These are phyloP conservation scores for Trichechus manatus DNA, from an alignment of 2,113 vertebrate species.

Conservation along the genomic window DNA sequence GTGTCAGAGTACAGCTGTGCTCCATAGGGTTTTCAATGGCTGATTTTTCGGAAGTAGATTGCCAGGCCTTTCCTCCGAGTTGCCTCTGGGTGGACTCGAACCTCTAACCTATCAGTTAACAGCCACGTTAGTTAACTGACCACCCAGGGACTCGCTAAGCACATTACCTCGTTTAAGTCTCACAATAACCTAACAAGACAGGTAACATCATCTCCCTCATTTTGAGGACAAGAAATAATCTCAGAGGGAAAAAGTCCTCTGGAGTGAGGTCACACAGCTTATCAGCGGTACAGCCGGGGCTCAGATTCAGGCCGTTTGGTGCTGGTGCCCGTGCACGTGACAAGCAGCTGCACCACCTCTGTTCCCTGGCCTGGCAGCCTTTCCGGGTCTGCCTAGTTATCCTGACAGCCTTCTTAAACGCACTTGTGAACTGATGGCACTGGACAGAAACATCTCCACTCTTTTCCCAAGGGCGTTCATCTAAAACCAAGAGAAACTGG, in stretches of 20 bases:
- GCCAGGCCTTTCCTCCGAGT: too few relatives aligned
- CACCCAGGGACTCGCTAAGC: not conserved
- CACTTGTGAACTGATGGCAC: not conserved
- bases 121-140: too few relatives aligned
- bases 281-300: not conserved
- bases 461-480: not conserved
- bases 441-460: not conserved
- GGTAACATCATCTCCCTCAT: not conserved
- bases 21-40: too few relatives aligned
- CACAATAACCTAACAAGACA: not conserved
- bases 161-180: not conserved
- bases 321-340: not conserved
- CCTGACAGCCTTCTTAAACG: not conserved
- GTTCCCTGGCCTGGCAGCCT: not conserved
- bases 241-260: not conserved
- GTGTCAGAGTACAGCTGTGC: too few relatives aligned
- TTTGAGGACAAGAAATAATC: not conserved
- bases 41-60: too few relatives aligned
- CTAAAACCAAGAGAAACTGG: not conserved
- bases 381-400: not conserved
- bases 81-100: too few relatives aligned
- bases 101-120: too few relatives aligned
- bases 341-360: not conserved
- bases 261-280: not conserved
- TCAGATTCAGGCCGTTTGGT: not conserved